These are phyloP conservation scores for Dendropsophus ebraccatus DNA, from an alignment of 2,113 vertebrate genomes.

Conservation along the genomic window DNA sequence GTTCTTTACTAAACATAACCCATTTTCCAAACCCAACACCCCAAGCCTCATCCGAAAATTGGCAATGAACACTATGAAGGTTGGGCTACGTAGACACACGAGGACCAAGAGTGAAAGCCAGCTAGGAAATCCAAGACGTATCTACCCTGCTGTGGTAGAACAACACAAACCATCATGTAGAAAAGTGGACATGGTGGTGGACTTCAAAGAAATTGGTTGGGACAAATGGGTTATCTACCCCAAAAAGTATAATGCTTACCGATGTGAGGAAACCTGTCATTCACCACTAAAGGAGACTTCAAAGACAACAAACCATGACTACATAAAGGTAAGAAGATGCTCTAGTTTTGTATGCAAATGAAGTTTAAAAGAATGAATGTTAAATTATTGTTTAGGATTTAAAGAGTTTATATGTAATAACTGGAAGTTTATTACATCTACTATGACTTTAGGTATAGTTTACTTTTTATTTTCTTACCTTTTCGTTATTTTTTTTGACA, in stretches of 20 bases:
- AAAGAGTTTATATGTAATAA: too few relatives aligned
- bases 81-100: constrained; percentile 74
- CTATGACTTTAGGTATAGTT: too few relatives aligned
- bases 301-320: constrained; percentile 86
- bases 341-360: too few relatives aligned
- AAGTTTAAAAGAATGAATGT: too few relatives aligned
- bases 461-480: too few relatives aligned
- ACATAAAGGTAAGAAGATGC: constrained; percentile 90
- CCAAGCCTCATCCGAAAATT: constrained; percentile 79
- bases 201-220: constrained; percentile 87
- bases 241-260: constrained; percentile 83
- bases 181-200: constrained; percentile 85
- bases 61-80: constrained; percentile 58
- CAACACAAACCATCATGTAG: constrained; percentile 67
- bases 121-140: constrained; percentile 46
- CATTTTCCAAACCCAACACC: constrained; percentile 50
- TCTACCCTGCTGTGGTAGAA: fast-evolving
- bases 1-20: constrained; percentile 78
- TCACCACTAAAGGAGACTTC: constrained; percentile 81
- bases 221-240: constrained; percentile 86
- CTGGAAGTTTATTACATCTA: too few relatives aligned
- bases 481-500: too few relatives aligned
- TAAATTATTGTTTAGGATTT: too few relatives aligned
- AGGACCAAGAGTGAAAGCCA: constrained; percentile 74
- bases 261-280: constrained; percentile 84